These are phyloP conservation scores for Aptenodytes patagonicus DNA, from an alignment of 2,113 vertebrate genomes.

Conservation along the genomic window DNA sequence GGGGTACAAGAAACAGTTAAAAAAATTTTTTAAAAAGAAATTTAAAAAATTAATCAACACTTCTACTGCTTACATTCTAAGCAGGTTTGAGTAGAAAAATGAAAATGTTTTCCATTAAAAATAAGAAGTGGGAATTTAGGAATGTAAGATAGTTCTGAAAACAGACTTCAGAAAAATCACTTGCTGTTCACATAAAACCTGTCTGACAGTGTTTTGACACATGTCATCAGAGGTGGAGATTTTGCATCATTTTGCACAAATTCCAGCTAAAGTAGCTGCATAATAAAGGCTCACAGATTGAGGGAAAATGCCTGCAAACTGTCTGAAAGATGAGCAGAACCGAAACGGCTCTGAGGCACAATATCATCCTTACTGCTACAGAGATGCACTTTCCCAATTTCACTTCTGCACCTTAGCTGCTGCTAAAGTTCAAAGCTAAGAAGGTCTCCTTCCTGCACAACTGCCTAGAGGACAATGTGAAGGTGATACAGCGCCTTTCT, in stretches of 20 bases:
- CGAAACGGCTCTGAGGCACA: not conserved
- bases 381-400: not conserved
- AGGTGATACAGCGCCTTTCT: not conserved
- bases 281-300: slow-evolving; percentile 17
- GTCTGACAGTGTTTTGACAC: slow-evolving; percentile 66
- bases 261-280: slow-evolving; percentile 13
- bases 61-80: not conserved
- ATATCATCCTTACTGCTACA: not conserved
- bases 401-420: not conserved
- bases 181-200: slow-evolving; percentile 32
- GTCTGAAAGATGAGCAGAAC: slow-evolving; percentile 4
- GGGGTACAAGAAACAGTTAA: not conserved
- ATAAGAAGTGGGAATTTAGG: slow-evolving; percentile 17
- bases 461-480: not conserved
- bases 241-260: slow-evolving; percentile 27
- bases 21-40: not conserved
- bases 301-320: slow-evolving; percentile 21
- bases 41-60: not conserved
- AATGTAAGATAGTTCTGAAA: slow-evolving; percentile 25
- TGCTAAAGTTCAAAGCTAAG: not conserved
- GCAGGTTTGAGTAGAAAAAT: not conserved
- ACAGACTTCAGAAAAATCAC: slow-evolving; percentile 44
- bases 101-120: slow-evolving; percentile 22
- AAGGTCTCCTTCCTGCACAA: not conserved
- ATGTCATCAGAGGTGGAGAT: slow-evolving; percentile 41